Base-by-base conservation (phyloP, 2,797 vertebrate species). In the Phyllotis vaccarum region DNA sequence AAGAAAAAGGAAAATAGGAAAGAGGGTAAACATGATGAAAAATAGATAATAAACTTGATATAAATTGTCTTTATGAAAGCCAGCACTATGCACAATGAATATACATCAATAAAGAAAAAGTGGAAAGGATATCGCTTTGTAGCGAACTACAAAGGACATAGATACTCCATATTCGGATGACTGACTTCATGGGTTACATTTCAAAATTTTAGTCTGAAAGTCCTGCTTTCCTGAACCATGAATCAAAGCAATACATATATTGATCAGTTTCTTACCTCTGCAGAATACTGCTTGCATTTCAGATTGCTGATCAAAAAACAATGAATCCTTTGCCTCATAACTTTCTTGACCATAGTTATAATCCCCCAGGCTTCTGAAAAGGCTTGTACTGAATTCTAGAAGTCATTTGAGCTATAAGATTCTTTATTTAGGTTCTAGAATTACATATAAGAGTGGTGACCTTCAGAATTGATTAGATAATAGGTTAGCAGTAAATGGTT, bases 111-210 rank as follows among this genome's bases (percentile, higher is more conserved):
- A 37, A 89, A 49, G 21, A 52, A 78, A 58, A 82, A 75, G 56
- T 75, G 72, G 40, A 52, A 16, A 19, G 34, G 85, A 82, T 79
- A 66, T 56, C 12, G 24, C 8, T 91, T 94, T 90, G 10, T 19
- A 75, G 5, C 68, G 66, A 91, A 86, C 5, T 89, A 90, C 52
- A 94, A 54, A 94, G 80, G 90, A 66, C 37, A 76, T 21, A 31
- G 89, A 91, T 7, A 31, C n/a, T 81, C 21, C 3, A 60, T 95
- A 68, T 87, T n/a, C 49, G 68, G 13, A 27, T 72, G 34, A 92
- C 46, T 60, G n/a, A 22, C 27, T 89, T 81, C 14, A 62, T 82
- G 37, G 86, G 74, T 79, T 90, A 14, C 0, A 11, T 43, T 95
- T 86, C 75, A 74, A 62, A 72, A 27, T 54, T 86, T 72, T 75